phyloP scores from a whole-genome alignment of 1,140 invertebrate genomes.

The Drosophila busckii region DNA sequence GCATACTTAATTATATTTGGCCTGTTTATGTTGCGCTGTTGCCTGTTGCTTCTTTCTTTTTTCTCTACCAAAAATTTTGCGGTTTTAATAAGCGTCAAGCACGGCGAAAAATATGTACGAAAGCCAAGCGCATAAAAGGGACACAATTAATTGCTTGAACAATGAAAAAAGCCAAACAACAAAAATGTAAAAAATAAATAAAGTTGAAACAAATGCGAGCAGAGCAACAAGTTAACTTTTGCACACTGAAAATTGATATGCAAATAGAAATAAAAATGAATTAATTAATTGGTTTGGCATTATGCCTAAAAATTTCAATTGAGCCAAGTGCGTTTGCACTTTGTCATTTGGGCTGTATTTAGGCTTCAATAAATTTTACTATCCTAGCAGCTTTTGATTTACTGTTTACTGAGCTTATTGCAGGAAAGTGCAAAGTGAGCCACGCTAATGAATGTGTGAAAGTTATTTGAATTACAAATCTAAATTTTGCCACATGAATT shows the following conservation, averaged over 20 bases:
- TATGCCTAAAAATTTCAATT: conserved; percentile 1
- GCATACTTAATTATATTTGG: conserved; percentile 69
- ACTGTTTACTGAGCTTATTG: too few relatives aligned
- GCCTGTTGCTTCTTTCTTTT: conserved; percentile 28
- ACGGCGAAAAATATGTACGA: conserved; percentile 15
- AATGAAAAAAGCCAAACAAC: conserved; percentile 7
- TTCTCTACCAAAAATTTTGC: conserved; percentile 52
- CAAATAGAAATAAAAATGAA: conserved; percentile 37
- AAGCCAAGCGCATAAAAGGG: conserved; percentile 43
- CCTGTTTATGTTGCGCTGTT: conserved; percentile 45
- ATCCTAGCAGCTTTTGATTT: too few relatives aligned
- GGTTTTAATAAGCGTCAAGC: conserved; percentile 43
- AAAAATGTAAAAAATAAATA: conserved; percentile 20
- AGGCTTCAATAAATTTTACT: too few relatives aligned
- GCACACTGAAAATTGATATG: conserved; percentile 41
- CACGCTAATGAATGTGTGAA: too few relatives aligned
- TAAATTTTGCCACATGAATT: too few relatives aligned
- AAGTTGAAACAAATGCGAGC: conserved; percentile 14
- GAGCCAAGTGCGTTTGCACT: too few relatives aligned
- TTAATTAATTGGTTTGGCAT: too few relatives aligned
- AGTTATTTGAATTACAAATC: too few relatives aligned
- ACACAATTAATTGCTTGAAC: conserved; percentile 70
- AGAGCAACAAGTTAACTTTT: conserved; percentile 61
- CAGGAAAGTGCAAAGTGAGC: too few relatives aligned
- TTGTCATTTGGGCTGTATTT: too few relatives aligned